These are phyloP conservation scores for Desoria tigrina DNA, from an alignment of 2,888 invertebrate species.

Conservation along the genomic window DNA sequence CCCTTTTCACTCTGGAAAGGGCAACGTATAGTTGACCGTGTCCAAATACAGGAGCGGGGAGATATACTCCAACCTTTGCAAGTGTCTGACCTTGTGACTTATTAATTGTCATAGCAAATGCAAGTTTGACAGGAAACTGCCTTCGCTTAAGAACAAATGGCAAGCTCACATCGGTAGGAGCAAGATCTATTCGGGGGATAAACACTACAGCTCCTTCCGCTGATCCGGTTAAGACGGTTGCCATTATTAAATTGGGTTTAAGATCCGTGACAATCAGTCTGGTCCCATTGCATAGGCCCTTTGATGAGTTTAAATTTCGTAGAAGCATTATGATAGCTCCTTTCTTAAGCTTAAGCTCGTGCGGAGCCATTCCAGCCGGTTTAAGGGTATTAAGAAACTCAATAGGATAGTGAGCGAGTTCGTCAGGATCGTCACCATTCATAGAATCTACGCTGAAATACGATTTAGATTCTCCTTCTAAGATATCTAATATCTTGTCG, in stretches of 20 bases:
- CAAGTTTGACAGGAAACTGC: constrained; percentile 44
- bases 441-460: constrained; percentile 21
- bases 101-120: constrained; percentile 39
- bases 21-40: constrained; percentile 42
- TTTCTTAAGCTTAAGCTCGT: constrained; percentile 43
- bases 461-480: not conserved
- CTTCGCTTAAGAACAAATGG: constrained; percentile 32
- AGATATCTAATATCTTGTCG: constrained; percentile 4
- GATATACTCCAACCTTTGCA: constrained; percentile 30
- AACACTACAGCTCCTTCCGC: constrained; percentile 29
- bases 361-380: constrained; percentile 43
- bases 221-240: constrained; percentile 26
- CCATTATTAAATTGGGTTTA: constrained; percentile 30
- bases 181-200: constrained; percentile 37
- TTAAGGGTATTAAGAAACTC: constrained; percentile 45
- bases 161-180: constrained; percentile 21
- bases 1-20: constrained; percentile 20
- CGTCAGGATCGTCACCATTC: constrained; percentile 13
- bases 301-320: constrained; percentile 41
- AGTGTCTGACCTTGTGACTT: constrained; percentile 40
- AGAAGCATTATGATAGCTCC: constrained; percentile 47
- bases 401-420: constrained; percentile 17
- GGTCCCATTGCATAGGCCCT: constrained; percentile 50
- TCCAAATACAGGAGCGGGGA: constrained; percentile 30
- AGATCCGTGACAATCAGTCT: constrained; percentile 36